A percentile compares a stretch with the other conserved stretches of the same genome.
phyloP scores from a whole-genome alignment of 2,797 vertebrate species.

The Salarias fasciatus region DNA sequence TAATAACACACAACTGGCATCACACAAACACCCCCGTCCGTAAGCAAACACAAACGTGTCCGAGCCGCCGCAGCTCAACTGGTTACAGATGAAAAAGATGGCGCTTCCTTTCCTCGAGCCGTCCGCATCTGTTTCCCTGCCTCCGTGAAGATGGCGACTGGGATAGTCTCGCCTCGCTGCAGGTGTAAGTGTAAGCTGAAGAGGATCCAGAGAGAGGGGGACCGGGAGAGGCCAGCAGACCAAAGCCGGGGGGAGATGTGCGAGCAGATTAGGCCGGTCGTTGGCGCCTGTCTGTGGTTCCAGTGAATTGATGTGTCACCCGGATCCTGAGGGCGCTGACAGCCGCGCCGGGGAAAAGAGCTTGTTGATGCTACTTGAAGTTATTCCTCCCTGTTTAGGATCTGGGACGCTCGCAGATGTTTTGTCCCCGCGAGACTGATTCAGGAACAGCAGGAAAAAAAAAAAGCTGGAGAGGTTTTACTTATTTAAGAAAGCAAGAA shows the following conservation, averaged over 20 bases:
- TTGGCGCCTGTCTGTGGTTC: constrained; percentile 78
- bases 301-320: constrained; percentile 68
- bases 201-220: constrained; percentile 15
- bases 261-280: constrained; percentile 60
- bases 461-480: background rate
- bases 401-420: constrained; percentile 27
- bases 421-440: constrained; percentile 17
- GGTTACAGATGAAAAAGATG: constrained; percentile 57
- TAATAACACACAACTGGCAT: constrained; percentile 17
- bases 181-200: constrained; percentile 65
- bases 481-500: background rate
- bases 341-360: constrained; percentile 45
- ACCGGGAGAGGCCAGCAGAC: constrained; percentile 7
- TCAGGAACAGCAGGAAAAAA: constrained; percentile 6
- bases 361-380: constrained; percentile 57
- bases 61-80: constrained; percentile 36
- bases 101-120: constrained; percentile 12
- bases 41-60: constrained; percentile 44
- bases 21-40: constrained; percentile 6
- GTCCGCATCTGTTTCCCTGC: constrained; percentile 20
- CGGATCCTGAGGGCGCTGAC: constrained; percentile 74
- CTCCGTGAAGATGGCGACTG: constrained; percentile 56
- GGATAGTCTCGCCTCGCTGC: constrained; percentile 69
- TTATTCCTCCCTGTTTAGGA: constrained; percentile 47
- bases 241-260: constrained; percentile 53